phyloP scores from a whole-genome alignment of 2,797 vertebrate species.

The Acanthurus leucopareius region DNA sequence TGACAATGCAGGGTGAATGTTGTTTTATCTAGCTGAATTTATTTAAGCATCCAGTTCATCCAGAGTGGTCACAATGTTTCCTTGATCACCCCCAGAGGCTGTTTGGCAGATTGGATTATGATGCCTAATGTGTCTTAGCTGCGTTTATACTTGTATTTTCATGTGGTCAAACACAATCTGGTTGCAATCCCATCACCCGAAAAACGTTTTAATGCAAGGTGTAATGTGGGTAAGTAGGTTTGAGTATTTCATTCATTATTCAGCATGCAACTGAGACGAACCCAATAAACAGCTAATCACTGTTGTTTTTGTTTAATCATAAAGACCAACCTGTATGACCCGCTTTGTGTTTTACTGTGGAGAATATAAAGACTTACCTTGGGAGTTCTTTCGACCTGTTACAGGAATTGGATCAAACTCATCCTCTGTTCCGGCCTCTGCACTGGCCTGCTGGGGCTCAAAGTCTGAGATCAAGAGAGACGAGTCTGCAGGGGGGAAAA shows the following conservation, averaged over 20 bases:
- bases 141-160: too few species aligned
- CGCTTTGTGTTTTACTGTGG: conserved; percentile 2
- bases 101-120: too few species aligned
- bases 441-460: conserved; percentile 85
- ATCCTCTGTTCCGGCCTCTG: conserved; percentile 92
- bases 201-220: too few species aligned
- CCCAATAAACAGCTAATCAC: conserved; percentile 1
- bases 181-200: too few species aligned
- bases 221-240: neutral
- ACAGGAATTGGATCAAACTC: conserved; percentile 99
- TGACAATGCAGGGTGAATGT: too few species aligned
- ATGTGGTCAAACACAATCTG: too few species aligned
- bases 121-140: too few species aligned
- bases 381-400: conserved; percentile 95
- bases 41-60: too few species aligned
- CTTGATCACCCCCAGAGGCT: too few species aligned
- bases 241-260: neutral
- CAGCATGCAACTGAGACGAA: conserved; percentile 25
- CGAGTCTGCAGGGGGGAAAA: conserved; percentile 87
- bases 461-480: conserved; percentile 96
- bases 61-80: too few species aligned
- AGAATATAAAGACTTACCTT: conserved; percentile 88
- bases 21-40: too few species aligned
- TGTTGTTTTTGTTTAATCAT: neutral
- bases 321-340: neutral